Conservation (phyloP, 1,140 invertebrate species). For the Listronotus oregonensis region DNA sequence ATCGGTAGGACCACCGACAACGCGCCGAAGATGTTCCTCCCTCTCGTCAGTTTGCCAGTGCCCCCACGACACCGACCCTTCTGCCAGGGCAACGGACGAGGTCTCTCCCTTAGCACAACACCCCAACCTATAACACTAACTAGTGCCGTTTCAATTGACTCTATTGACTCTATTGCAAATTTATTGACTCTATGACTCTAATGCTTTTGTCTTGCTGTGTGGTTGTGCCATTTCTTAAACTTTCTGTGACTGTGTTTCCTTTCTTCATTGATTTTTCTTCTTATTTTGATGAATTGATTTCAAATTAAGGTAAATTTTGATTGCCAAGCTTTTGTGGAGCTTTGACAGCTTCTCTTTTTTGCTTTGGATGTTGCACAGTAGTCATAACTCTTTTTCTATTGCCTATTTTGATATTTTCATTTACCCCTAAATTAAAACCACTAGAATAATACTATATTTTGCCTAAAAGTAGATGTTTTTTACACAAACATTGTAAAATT, state of each 20-base stretch:
- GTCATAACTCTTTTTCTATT: no score
- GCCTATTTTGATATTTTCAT: no score
- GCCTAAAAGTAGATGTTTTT: no score
- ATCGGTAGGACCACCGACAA: constrained; percentile 5
- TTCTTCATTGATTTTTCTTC: constrained; percentile 21
- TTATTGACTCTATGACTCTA: constrained; percentile 13
- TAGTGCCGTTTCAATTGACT: constrained; percentile 17
- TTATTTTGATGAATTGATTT: constrained; percentile 20
- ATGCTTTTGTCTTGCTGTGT: constrained; percentile 23
- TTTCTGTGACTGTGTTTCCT: constrained; percentile 20
- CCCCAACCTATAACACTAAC: constrained; percentile 20
- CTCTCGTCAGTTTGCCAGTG: constrained; percentile 18
- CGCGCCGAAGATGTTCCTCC: constrained; percentile 19
- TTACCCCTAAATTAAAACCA: no score
- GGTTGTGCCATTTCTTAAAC: constrained; percentile 20
- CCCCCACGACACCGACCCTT: constrained; percentile 12
- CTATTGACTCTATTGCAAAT: constrained; percentile 1
- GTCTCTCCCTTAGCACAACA: constrained; percentile 13
- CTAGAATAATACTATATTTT: no score
- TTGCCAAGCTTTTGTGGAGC: constrained; percentile 2
- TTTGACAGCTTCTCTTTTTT: no score
- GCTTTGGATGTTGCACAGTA: no score
- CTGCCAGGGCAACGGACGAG: constrained; percentile 17
- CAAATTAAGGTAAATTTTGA: constrained; percentile 20
- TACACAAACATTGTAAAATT: no score